These are phyloP conservation scores for Anas platyrhynchos DNA, from an alignment of 2,113 vertebrate genomes.

Conservation along the genomic window DNA sequence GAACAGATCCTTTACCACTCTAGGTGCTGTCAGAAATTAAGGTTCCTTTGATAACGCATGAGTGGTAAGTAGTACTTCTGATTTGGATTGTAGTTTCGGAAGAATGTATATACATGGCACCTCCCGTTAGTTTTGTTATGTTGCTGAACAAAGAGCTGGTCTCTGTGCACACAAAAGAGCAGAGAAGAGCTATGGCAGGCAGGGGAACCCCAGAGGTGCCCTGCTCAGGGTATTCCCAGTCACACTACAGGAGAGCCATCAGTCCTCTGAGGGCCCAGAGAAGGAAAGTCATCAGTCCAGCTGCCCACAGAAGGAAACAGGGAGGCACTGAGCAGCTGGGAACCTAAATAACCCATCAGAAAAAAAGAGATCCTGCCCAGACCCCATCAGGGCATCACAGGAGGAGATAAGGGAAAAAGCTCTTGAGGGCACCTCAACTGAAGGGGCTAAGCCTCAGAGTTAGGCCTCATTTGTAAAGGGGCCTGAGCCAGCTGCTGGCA, in stretches of 20 bases:
- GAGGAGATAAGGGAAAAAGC: neutral
- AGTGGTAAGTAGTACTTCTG: neutral
- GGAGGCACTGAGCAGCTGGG: neutral
- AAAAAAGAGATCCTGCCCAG: neutral
- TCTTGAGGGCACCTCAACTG: neutral
- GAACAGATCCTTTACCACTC: neutral
- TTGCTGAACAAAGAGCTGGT: neutral
- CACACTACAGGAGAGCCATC: neutral
- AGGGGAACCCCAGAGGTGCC: neutral
- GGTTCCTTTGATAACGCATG: neutral
- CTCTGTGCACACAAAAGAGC: neutral
- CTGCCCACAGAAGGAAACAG: neutral
- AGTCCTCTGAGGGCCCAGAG: neutral
- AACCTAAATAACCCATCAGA: neutral
- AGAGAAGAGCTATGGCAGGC: neutral
- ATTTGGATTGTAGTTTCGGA: neutral
- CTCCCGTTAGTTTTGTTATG: neutral
- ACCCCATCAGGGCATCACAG: neutral
- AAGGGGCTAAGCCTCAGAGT: neutral
- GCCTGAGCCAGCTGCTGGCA: neutral
- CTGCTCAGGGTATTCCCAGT: neutral
- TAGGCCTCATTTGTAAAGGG: neutral
- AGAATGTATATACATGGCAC: neutral
- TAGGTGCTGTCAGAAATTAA: neutral
- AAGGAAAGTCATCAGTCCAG: too few relatives aligned